Conservation (phyloP, 2,888 invertebrate genomes). For the Sminthurinus aureus region DNA sequence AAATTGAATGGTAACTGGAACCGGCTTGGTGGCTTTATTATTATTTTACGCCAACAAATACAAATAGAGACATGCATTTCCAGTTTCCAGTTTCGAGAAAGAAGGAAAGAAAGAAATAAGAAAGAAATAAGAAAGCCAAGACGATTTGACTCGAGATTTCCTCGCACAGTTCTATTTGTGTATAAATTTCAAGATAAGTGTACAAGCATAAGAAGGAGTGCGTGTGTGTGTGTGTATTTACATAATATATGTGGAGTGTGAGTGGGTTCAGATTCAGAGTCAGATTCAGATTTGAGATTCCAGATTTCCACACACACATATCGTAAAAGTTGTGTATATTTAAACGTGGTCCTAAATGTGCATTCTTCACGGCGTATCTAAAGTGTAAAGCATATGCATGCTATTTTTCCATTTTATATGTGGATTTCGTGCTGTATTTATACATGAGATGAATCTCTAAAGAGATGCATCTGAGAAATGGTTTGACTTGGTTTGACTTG, state of each 20-base stretch:
- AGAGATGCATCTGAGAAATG: too few species aligned
- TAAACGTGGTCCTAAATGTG: too few species aligned
- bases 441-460: too few species aligned
- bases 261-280: neutral
- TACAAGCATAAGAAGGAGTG: neutral
- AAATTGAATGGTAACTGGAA: constrained; percentile 35
- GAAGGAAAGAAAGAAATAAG: neutral
- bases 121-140: neutral
- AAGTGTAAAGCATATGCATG: too few species aligned
- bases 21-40: constrained; percentile 28
- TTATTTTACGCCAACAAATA: constrained; percentile 30
- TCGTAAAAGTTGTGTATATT: too few species aligned
- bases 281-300: too few species aligned
- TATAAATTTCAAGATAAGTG: neutral
- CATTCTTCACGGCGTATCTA: too few species aligned
- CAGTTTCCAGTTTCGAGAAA: neutral
- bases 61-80: constrained; percentile 19
- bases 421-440: too few species aligned
- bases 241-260: neutral
- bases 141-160: neutral
- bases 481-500: too few species aligned
- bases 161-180: neutral
- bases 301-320: too few species aligned
- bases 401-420: too few species aligned
- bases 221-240: neutral